Evolutionary conservation across 2,888 invertebrate genomes (phyloP).

Genomic region (Hymenopus coronatus): DNA sequence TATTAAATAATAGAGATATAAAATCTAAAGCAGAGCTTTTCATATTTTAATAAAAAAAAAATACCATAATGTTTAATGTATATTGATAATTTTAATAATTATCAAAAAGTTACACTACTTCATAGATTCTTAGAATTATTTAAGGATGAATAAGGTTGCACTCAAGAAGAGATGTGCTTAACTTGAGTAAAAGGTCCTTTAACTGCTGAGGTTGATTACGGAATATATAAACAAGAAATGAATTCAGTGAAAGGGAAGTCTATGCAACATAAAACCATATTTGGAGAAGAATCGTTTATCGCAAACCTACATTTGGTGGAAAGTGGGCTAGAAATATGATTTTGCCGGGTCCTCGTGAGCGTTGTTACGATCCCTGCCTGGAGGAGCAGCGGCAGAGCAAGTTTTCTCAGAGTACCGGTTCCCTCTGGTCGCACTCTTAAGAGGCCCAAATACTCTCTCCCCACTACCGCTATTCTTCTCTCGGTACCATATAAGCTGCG

Average conservation of each 20-base stretch:
- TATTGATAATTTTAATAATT: too few species aligned
- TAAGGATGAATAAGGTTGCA: too few species aligned
- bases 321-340: neutral
- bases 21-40: too few species aligned
- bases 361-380: neutral
- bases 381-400: neutral
- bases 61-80: too few species aligned
- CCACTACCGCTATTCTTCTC: neutral
- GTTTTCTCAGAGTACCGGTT: slow-evolving; percentile 18
- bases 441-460: neutral
- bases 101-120: too few species aligned
- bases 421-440: neutral
- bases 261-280: neutral
- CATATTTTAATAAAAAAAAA: too few species aligned
- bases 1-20: too few species aligned
- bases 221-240: neutral
- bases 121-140: too few species aligned
- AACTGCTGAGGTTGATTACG: neutral
- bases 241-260: neutral
- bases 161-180: too few species aligned
- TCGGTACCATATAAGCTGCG: neutral
- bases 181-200: neutral
- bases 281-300: neutral
- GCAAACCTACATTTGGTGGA: neutral
- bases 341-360: neutral